Evolutionary conservation across 2,113 vertebrate genomes (phyloP).

Genomic region (Mungos mungo): DNA sequence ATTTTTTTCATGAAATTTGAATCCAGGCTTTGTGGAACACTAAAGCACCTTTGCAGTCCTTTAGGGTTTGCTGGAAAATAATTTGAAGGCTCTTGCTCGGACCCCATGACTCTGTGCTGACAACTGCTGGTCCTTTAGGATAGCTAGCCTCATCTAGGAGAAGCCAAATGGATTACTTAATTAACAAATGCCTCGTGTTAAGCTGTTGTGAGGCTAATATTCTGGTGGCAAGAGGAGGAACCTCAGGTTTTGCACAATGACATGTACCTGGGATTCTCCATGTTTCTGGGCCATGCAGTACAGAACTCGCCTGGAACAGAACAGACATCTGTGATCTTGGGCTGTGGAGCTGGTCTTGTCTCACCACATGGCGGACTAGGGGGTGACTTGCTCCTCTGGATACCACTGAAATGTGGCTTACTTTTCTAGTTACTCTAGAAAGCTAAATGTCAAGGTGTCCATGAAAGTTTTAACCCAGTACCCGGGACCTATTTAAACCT

Average conservation of each 20-base stretch:
- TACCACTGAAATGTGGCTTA: background rate
- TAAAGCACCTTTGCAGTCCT: background rate
- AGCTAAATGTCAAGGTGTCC: background rate
- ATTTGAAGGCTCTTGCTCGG: background rate
- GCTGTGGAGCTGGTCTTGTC: background rate
- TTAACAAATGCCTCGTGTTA: background rate
- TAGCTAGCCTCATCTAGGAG: background rate
- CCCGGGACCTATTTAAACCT: background rate
- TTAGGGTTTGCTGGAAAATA: background rate
- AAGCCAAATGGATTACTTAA: background rate
- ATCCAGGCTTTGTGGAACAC: background rate
- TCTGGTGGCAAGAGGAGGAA: background rate
- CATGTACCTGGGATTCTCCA: background rate
- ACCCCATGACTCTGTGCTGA: background rate
- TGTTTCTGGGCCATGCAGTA: background rate
- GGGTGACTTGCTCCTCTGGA: background rate
- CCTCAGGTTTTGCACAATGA: background rate
- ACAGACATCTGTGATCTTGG: background rate
- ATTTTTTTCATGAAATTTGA: background rate
- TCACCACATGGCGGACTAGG: background rate
- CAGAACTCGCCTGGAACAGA: no score
- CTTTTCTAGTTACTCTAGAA: background rate
- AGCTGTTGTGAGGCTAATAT: background rate
- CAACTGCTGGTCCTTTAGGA: background rate
- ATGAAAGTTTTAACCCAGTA: background rate